Evolutionary conservation across 2,888 invertebrate genomes (phyloP).

Genomic region (Phaonia tiefii): DNA sequence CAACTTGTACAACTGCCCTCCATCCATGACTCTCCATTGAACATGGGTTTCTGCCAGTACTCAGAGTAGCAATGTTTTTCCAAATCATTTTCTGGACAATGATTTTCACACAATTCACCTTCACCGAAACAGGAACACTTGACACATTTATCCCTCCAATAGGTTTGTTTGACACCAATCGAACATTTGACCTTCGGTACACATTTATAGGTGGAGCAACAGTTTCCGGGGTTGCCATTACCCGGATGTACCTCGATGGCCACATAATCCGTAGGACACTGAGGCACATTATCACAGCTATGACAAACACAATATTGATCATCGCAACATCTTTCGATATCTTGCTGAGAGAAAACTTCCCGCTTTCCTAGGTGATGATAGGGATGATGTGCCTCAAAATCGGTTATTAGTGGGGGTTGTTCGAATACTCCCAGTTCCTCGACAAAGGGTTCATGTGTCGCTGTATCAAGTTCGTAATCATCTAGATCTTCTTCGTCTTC

Average conservation of each 20-base stretch:
- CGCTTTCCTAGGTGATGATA: conserved; percentile 40
- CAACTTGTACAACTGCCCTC: conserved; percentile 74
- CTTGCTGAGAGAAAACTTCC: conserved; percentile 46
- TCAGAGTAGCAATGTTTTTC: conserved; percentile 65
- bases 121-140: conserved; percentile 73
- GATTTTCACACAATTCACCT: conserved; percentile 68
- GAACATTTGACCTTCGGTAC: conserved; percentile 75
- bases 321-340: conserved; percentile 71
- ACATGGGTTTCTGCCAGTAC: conserved; percentile 66
- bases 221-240: conserved; percentile 77
- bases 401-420: conserved; percentile 15
- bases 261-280: conserved; percentile 69
- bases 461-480: conserved; percentile 35
- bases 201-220: conserved; percentile 81
- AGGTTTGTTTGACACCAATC: conserved; percentile 61
- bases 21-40: conserved; percentile 72
- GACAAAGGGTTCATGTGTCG: conserved; percentile 24
- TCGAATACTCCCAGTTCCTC: conserved; percentile 49
- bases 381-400: neutral
- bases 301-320: conserved; percentile 73
- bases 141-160: conserved; percentile 70
- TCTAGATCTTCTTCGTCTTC: conserved; percentile 46
- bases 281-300: conserved; percentile 68
- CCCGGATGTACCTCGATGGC: conserved; percentile 71
- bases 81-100: conserved; percentile 64